Evolutionary conservation across 2,888 invertebrate genomes (phyloP), one percentile per base, ranked within the genome.

Genomic region (Eilema sororculum): DNA sequence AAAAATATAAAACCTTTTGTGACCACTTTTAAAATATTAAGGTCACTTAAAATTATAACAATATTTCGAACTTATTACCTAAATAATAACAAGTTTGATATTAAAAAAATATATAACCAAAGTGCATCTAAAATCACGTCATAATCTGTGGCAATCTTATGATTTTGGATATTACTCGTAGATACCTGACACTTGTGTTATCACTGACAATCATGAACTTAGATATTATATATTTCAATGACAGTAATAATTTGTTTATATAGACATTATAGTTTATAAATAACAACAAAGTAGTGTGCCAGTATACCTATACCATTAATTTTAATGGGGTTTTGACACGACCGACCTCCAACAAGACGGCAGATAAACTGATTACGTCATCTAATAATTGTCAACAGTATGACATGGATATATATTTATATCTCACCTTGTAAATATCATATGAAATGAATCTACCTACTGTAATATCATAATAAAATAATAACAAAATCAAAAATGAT

Each of bases 241-340:
- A 63, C 20, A 30, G n/a, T 25, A n/a, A 60, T 52, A 60, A 28
- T 33, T 63, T 63, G 68, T 65, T 71, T 68, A 71, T 61, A 60
- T 57, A 71, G 28, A 71, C 65, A 67, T n/a, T 25, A 60, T 57
- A 64, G 72, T 67, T 63, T 72, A 69, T 67, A 72, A 69, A 73
- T 73, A 65, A 41, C 60, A 69, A 69, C 71, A 69, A 65, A 73
- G 72, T 73, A 56, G 52, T 62, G 57, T 22, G 58, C 13, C 57
- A 33, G 58, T 60, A 64, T 33, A 41, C 41, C 41, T 41, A 61
- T 61, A 65, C 64, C 58, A 68, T 62, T 73, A 68, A 73, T 68
- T 68, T 70, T 73, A 73, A 71, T 70, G 68, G 65, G 68, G 62
- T 24, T 70, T 65, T 68, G 66, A 68, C 70, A 66, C 65, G 66